phyloP scores from a whole-genome alignment of 2,797 vertebrate species.

The Cryptoblepharus egeriae region DNA sequence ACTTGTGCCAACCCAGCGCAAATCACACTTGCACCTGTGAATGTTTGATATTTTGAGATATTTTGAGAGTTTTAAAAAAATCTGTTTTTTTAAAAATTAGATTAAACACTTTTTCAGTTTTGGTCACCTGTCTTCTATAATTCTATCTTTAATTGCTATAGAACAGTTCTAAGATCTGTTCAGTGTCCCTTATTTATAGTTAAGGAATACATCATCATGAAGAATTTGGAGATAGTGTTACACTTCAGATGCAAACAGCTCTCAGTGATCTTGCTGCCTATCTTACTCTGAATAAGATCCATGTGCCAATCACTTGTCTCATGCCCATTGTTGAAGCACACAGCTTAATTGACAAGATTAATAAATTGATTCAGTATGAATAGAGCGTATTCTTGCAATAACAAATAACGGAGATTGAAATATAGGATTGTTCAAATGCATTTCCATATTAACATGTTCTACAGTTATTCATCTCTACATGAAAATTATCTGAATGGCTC shows the following conservation, averaged over 20 bases:
- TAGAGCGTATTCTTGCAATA: too few species aligned
- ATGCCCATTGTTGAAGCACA: neutral
- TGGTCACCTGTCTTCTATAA: neutral
- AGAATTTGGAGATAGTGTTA: neutral
- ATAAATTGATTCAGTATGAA: too few species aligned
- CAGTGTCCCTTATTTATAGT: neutral
- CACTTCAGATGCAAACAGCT: neutral
- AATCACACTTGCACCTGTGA: too few species aligned
- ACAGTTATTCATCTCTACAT: too few species aligned
- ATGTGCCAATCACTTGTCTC: neutral
- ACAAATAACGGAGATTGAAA: too few species aligned
- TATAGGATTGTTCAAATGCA: too few species aligned
- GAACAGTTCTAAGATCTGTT: neutral
- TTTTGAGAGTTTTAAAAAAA: too few species aligned
- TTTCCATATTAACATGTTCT: too few species aligned
- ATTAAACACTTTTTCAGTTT: too few species aligned
- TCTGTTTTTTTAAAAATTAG: too few species aligned
- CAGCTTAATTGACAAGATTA: neutral
- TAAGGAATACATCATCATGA: neutral
- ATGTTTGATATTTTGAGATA: too few species aligned
- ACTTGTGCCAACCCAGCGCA: too few species aligned
- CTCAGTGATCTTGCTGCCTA: neutral
- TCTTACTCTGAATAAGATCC: neutral
- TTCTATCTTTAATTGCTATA: neutral
- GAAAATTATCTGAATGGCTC: neutral